phyloP scores from a whole-genome alignment of 1,140 invertebrate genomes.

The Drosophila bipectinata region DNA sequence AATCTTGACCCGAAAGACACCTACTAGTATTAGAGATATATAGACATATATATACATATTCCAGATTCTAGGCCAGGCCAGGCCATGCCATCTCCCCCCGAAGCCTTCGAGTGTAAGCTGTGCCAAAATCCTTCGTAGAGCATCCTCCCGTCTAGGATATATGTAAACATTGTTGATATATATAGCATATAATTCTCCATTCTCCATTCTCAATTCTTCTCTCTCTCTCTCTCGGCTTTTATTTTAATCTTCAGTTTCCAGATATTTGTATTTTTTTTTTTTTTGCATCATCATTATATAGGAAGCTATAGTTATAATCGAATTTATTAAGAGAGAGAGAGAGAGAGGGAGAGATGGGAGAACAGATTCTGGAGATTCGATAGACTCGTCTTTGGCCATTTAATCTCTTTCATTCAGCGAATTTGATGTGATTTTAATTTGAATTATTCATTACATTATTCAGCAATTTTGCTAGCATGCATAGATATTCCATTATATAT shows the following conservation, averaged over 20 bases:
- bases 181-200: conserved; percentile 4
- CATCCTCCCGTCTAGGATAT: conserved; percentile 21
- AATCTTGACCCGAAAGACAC: conserved; percentile 43
- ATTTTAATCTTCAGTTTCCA: not conserved
- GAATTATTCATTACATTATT: conserved; percentile 25
- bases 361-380: conserved; percentile 1
- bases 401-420: conserved; percentile 51
- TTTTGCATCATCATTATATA: not conserved
- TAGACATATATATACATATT: conserved; percentile 3
- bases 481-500: not conserved
- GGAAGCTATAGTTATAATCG: conserved; percentile 14
- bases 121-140: conserved; percentile 55
- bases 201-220: not conserved
- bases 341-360: not conserved
- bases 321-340: conserved; percentile 10
- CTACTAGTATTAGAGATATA: conserved; percentile 44
- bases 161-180: conserved; percentile 37
- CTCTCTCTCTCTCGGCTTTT: conserved; percentile 7
- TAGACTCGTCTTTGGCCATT: conserved; percentile 39
- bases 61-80: conserved; percentile 14
- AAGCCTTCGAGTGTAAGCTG: conserved; percentile 43
- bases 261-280: conserved; percentile 1
- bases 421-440: conserved; percentile 55
- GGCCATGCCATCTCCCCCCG: conserved; percentile 10
- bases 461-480: conserved; percentile 1